Conservation (phyloP, 2,888 invertebrate genomes). For the Peribatodes rhomboidaria region DNA sequence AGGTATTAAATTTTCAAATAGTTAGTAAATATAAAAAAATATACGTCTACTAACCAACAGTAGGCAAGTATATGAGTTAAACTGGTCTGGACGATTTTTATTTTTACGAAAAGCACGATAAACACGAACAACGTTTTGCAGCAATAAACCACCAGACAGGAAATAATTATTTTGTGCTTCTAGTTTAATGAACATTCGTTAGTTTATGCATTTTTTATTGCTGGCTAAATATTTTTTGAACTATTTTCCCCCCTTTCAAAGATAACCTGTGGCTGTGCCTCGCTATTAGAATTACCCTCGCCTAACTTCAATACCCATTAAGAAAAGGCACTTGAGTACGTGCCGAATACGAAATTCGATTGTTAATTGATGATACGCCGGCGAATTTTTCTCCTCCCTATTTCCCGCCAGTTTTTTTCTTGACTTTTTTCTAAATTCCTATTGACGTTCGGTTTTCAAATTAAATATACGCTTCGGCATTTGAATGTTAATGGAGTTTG, state of each 20-base stretch:
- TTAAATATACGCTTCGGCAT: conserved; percentile 46
- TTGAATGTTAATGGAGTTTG: conserved; percentile 46
- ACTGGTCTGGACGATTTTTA: too few species aligned
- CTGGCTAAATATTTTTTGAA: neutral
- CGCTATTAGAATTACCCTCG: conserved; percentile 25
- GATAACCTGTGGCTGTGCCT: conserved; percentile 2
- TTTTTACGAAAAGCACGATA: too few species aligned
- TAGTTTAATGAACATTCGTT: neutral
- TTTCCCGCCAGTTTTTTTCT: conserved; percentile 25
- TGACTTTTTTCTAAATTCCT: conserved; percentile 32
- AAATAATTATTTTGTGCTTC: too few species aligned
- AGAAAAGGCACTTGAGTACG: conserved; percentile 50
- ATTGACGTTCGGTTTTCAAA: conserved; percentile 44
- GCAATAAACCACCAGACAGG: too few species aligned
- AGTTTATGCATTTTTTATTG: neutral
- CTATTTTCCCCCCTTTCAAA: conserved; percentile 4
- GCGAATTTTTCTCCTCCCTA: conserved; percentile 40
- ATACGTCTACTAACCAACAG: too few species aligned
- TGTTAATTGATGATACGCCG: conserved; percentile 46
- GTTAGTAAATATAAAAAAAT: too few species aligned
- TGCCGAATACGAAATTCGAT: conserved; percentile 47
- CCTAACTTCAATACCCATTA: conserved; percentile 47
- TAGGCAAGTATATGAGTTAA: too few species aligned
- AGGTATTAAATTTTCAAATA: neutral
- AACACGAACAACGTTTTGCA: too few species aligned